Conservation (phyloP, 2,113 vertebrate species). For the Polypterus senegalus region DNA sequence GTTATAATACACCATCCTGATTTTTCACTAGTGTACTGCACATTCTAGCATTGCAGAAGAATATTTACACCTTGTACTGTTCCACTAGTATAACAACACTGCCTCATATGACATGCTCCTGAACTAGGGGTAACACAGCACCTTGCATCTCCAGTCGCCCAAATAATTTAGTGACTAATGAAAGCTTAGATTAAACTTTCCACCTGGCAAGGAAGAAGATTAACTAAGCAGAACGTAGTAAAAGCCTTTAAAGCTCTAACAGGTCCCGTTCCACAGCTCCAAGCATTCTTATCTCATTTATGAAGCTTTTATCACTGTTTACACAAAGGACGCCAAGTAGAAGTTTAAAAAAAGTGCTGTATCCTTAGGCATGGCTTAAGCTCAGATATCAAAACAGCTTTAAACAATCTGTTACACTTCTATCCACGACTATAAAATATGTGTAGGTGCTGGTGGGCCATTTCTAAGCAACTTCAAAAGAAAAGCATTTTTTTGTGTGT, state of each 20-base stretch:
- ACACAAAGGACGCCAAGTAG: background rate
- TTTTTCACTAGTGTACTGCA: too few relatives aligned
- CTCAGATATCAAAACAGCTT: conserved; percentile 53
- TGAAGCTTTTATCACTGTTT: conserved; percentile 39
- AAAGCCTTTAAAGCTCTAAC: conserved; percentile 55
- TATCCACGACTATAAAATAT: conserved; percentile 18
- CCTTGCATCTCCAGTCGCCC: too few relatives aligned
- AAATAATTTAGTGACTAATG: background rate
- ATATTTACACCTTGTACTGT: too few relatives aligned
- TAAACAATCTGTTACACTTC: conserved; percentile 43
- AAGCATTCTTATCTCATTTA: conserved; percentile 55
- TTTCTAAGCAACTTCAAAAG: conserved; percentile 3
- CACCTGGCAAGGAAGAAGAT: conserved; percentile 47
- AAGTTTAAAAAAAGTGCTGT: conserved; percentile 28
- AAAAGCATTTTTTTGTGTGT: background rate
- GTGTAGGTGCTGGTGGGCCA: conserved; percentile 21
- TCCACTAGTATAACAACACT: too few relatives aligned
- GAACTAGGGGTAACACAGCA: too few relatives aligned
- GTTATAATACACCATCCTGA: too few relatives aligned
- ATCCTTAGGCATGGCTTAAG: conserved; percentile 46
- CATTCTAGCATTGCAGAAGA: too few relatives aligned
- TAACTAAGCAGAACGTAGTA: conserved; percentile 41
- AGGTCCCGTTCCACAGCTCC: conserved; percentile 62
- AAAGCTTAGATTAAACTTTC: conserved; percentile 25
- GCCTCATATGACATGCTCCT: too few relatives aligned